Base-by-base conservation (phyloP, 2,797 vertebrate species). In the Psittacula echo region DNA sequence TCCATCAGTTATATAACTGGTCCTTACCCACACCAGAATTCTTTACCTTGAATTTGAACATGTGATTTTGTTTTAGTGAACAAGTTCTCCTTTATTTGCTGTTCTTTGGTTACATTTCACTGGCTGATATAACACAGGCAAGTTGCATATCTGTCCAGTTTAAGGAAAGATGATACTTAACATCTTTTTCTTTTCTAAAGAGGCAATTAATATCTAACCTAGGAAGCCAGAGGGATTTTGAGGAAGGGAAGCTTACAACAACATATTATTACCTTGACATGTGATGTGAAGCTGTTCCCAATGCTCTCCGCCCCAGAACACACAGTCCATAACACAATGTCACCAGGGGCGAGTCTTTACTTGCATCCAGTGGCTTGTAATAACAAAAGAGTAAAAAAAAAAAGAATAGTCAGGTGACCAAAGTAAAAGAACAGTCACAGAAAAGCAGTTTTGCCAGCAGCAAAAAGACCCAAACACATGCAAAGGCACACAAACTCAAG, bases 221-320 rank as follows among this genome's bases (percentile, higher is more conserved):
- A 37, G 20, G 20, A 86, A 76, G 22, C 19, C 30, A 10, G 26
- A 73, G 7, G 13, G 7, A 74, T 77, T 90, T 50, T 84, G 44
- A 86, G 24, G 11, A 81, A 13, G 9, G 6, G 9, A 68, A 76
- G 15, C 30, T 78, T 60, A 88, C 3, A 87, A 27, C 27, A 87
- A 42, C 4, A 30, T 87, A 87, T 75, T 85, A 87, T 96, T 97
- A 99, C 99, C 99, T 99, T 95, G 99, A 99, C 99, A 99, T 99
- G 92, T 99, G 99, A 97, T 99, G 99, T 13, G 99, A 99, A 32
- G 99, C 99, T 23, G 99, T 99, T 73, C 99, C 99, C 94, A 99
- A 92, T 13, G 99, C 99, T 98, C 99, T 98, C 81, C 99, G 98
- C 44, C 99, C 99, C 97, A 99, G 98, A 96, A 99, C 99, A 96